Evolutionary conservation across 2,113 vertebrate species (phyloP), one percentile per base, ranked within the genome.

Genomic region (Reinhardtius hippoglossoides): DNA sequence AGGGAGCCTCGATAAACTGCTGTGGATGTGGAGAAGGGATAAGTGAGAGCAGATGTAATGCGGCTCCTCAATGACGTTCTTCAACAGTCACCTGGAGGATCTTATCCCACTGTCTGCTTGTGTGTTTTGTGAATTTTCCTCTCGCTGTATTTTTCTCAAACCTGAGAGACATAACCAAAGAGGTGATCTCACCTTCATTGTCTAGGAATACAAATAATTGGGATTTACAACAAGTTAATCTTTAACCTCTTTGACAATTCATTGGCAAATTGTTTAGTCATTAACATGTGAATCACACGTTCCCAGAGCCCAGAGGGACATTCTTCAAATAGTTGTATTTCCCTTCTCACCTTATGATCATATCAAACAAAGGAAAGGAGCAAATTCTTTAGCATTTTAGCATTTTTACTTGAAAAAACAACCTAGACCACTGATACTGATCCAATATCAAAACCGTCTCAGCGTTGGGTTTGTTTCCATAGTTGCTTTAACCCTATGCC

Each of bases 11-110:
- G 23, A 20, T 66, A 10, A 20, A 10, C 59, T 44, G 71, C 50
- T 44, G 46, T 24, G 59, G 23, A 37, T 46, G 31, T 35, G 31
- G 31, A 35, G 7, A 26, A 13, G 58, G 27, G 44, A 54, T 63
- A 54, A 63, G 46, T n/a, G 10, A 40, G 16, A 42, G 70, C 20
- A 20, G 59, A 40, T 62, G 50, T 55, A 64, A 73, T 44, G 16
- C 71, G 26, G 35, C 60, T 64, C 60, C 60, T 56, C 0, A 26
- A 15, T 46, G 50, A 57, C 52, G 65, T 64, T 64, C 52, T 20
- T 73, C 48, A 55, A 15, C 37, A 65, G 50, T 46, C 24, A 64
- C 15, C 21, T 44, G 31, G 5, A 55, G 60, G 9, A 56, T 64
- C 9, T 44, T 64, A 55, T 26, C 16, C 44, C 20, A 1, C 24